A percentile compares a stretch with the other conserved stretches of the same genome.
Evolutionary conservation across 2,797 vertebrate species (phyloP).

Genomic region (Antennarius maculatus): DNA sequence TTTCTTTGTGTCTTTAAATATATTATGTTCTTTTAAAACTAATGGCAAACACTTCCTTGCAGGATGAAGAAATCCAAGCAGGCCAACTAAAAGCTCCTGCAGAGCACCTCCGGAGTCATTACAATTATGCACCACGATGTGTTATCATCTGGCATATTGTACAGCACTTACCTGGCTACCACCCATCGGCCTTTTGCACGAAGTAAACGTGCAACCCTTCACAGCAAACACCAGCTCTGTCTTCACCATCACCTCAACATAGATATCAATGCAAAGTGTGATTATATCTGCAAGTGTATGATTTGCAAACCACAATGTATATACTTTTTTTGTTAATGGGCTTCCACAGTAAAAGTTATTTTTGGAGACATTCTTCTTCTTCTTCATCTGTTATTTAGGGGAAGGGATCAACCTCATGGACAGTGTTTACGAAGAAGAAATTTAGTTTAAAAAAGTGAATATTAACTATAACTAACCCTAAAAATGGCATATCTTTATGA

Average conservation of each 20-base stretch:
- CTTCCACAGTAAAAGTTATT: conserved; percentile 71
- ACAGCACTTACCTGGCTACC: conserved; percentile 80
- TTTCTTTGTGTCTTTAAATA: neutral
- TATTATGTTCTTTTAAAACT: conserved; percentile 6
- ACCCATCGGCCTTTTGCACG: conserved; percentile 53
- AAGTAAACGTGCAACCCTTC: conserved; percentile 49
- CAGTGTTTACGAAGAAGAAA: conserved; percentile 8
- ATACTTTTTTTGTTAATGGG: conserved; percentile 68
- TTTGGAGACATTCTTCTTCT: conserved; percentile 63
- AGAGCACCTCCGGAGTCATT: conserved; percentile 46
- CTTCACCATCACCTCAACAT: conserved; percentile 31
- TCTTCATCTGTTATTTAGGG: conserved; percentile 61
- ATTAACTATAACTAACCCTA: conserved; percentile 25
- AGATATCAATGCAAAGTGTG: conserved; percentile 67
- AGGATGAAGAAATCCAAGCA: conserved; percentile 81
- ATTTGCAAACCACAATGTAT: conserved; percentile 75
- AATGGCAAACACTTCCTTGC: conserved; percentile 34
- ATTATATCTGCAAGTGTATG: conserved; percentile 77
- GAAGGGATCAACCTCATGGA: conserved; percentile 19
- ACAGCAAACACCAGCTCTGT: conserved; percentile 40
- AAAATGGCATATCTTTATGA: conserved; percentile 34
- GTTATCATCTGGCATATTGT: conserved; percentile 74
- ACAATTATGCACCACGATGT: conserved; percentile 64
- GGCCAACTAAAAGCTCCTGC: conserved; percentile 56
- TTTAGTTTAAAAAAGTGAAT: conserved; percentile 13